Percentiles rank a stretch among this genome's conserved stretches.
phyloP scores from a whole-genome alignment of 2,888 invertebrate species.

The Xestoiulus laeticollis region DNA sequence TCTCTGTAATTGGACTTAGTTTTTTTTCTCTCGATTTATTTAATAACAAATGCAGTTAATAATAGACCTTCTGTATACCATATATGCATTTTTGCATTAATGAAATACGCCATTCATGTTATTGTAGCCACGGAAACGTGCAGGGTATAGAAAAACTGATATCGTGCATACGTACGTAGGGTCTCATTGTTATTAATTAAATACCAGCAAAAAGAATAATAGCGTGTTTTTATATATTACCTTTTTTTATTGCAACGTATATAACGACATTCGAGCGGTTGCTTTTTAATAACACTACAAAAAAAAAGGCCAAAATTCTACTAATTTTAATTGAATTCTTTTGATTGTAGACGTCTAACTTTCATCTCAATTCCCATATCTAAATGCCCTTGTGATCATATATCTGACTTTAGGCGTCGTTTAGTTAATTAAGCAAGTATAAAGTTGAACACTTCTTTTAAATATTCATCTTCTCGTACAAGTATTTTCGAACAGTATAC shows the following conservation, averaged over 20 bases:
- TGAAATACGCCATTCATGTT: background rate
- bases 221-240: background rate
- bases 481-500: too few species aligned
- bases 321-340: conserved; percentile 7
- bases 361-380: background rate
- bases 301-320: background rate
- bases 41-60: background rate
- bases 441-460: too few species aligned
- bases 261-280: background rate
- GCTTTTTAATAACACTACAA: background rate
- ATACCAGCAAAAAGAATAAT: background rate
- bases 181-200: background rate
- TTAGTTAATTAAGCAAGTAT: background rate
- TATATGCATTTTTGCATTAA: background rate
- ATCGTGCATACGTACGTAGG: background rate
- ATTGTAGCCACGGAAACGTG: background rate
- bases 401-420: background rate
- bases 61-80: too few species aligned
- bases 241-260: background rate
- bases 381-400: background rate
- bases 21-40: background rate
- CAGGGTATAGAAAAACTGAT: background rate
- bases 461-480: too few species aligned
- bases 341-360: background rate
- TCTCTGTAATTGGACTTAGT: background rate